Conservation (phyloP, 2,113 vertebrate genomes). For the Neolamprologus ventralis region DNA sequence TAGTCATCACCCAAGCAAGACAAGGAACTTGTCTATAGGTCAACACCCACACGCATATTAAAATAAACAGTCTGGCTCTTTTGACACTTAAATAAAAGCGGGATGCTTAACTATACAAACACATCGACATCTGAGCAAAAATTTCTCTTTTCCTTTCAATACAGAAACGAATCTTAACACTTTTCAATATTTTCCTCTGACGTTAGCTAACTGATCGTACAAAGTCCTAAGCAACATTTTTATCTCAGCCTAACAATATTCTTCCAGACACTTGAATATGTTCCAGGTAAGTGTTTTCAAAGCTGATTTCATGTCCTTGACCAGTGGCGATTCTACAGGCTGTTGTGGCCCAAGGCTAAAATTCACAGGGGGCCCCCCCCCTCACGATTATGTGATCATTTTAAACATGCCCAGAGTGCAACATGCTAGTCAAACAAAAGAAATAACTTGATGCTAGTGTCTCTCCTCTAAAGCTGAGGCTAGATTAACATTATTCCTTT, state of each 20-base stretch:
- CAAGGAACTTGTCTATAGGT: neutral
- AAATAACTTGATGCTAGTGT: neutral
- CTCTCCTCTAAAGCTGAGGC: neutral
- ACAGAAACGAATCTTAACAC: neutral
- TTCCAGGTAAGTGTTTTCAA: neutral
- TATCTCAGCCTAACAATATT: neutral
- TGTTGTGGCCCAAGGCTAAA: neutral
- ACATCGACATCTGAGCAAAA: neutral
- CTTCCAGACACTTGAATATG: neutral
- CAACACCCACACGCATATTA: neutral
- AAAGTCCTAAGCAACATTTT: neutral
- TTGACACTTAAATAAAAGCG: neutral
- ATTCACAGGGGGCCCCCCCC: neutral
- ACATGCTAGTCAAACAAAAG: neutral
- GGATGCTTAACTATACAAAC: neutral
- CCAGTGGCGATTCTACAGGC: neutral
- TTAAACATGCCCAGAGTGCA: neutral
- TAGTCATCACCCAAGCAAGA: neutral
- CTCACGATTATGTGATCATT: neutral
- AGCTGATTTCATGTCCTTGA: neutral
- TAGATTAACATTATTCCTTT: neutral
- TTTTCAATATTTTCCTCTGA: neutral
- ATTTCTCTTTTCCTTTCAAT: neutral
- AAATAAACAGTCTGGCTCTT: neutral
- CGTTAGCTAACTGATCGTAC: neutral